A percentile compares a stretch with the other conserved stretches of the same genome.
phyloP scores from a whole-genome alignment of 1,140 invertebrate species.

The Helicoverpa armigera region DNA sequence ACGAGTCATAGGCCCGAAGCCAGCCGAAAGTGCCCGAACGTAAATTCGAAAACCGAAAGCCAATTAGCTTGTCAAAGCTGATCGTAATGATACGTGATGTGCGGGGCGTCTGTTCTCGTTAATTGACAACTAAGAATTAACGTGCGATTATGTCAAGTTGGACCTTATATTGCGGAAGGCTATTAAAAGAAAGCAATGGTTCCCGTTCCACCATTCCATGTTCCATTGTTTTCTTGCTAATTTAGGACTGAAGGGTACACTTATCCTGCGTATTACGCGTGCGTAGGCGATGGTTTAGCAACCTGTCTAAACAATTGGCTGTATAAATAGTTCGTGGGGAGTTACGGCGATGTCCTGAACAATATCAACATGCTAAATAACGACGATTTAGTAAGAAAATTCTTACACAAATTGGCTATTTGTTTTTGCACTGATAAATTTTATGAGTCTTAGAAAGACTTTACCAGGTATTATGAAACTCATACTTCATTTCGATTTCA shows the following conservation, averaged over 20 bases:
- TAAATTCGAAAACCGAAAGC: slow-evolving; percentile 42
- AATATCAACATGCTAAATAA: slow-evolving; percentile 31
- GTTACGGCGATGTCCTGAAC: slow-evolving; percentile 1
- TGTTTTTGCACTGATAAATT: neutral
- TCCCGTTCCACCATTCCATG: slow-evolving; percentile 23
- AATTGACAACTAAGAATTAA: slow-evolving; percentile 34
- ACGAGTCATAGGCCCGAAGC: slow-evolving; percentile 32
- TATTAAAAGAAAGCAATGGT: slow-evolving; percentile 38
- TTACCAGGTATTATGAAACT: neutral
- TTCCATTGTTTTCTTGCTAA: slow-evolving; percentile 46
- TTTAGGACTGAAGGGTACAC: slow-evolving; percentile 45
- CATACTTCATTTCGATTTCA: slow-evolving; percentile 1
- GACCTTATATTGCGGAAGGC: neutral
- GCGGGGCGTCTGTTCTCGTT: neutral
- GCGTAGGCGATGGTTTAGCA: slow-evolving; percentile 45
- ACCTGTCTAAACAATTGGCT: slow-evolving; percentile 44
- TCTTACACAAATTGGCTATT: neutral
- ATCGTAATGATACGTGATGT: slow-evolving; percentile 25
- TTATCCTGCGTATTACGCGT: slow-evolving; percentile 45
- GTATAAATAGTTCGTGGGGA: slow-evolving; percentile 44
- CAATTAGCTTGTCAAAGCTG: slow-evolving; percentile 14
- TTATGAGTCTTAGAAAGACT: neutral
- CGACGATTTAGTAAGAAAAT: slow-evolving; percentile 2
- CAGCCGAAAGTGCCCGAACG: slow-evolving; percentile 14
- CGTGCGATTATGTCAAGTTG: slow-evolving; percentile 39